phyloP scores from a whole-genome alignment of 2,888 invertebrate genomes.

The Drosophila vallismaia region DNA sequence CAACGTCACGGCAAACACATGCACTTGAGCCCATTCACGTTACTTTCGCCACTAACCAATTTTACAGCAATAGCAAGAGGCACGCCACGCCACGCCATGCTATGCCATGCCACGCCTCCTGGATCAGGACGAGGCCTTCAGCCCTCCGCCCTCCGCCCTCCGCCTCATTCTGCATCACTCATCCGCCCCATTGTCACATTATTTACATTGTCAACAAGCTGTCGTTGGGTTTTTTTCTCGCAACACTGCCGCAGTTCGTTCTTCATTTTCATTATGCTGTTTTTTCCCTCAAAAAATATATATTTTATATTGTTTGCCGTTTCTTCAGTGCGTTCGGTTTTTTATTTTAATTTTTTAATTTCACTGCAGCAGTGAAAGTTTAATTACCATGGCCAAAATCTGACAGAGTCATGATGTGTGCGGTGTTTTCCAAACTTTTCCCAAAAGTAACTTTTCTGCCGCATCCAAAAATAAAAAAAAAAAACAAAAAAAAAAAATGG shows the following conservation, averaged over 20 bases:
- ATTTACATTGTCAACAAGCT: conserved; percentile 76
- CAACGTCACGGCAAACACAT: conserved; percentile 74
- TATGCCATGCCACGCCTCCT: not conserved
- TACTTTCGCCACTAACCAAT: conserved; percentile 36
- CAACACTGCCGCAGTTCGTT: conserved; percentile 44
- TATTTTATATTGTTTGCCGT: conserved; percentile 11
- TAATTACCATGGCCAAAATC: conserved; percentile 57
- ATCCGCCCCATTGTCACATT: conserved; percentile 44
- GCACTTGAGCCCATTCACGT: conserved; percentile 51
- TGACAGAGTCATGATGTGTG: conserved; percentile 30
- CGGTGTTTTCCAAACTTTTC: conserved; percentile 10
- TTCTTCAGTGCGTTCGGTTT: not conserved
- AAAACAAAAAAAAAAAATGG: not conserved
- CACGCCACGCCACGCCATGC: too few species aligned
- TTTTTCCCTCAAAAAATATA: not conserved
- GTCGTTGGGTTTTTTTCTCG: conserved; percentile 56
- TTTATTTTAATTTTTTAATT: conserved; percentile 31
- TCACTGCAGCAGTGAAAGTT: conserved; percentile 54
- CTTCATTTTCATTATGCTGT: conserved; percentile 33
- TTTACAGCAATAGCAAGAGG: conserved; percentile 2
- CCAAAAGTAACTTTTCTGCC: conserved; percentile 10
- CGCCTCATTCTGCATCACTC: not conserved
- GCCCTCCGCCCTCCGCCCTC: not conserved
- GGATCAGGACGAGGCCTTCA: not conserved
- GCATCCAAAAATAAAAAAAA: not conserved